phyloP scores from a whole-genome alignment of 2,888 invertebrate genomes.

The Luffia ferchaultella region DNA sequence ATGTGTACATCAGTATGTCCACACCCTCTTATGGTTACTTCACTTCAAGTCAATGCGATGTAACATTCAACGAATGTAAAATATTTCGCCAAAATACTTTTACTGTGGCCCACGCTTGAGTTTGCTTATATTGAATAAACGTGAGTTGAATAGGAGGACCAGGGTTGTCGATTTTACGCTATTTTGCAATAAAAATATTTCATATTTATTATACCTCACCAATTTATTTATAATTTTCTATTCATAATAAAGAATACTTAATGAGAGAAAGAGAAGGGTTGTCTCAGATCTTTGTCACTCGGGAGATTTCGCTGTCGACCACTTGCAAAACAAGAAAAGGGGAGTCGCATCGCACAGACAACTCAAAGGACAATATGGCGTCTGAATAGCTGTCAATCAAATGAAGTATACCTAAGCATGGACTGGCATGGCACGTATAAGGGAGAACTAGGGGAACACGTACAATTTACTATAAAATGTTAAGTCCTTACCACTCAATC shows the following conservation, averaged over 20 bases:
- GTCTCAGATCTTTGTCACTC: not conserved
- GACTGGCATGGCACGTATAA: no score
- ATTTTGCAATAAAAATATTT: no score
- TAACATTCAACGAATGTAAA: slow-evolving; percentile 53
- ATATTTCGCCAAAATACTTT: slow-evolving; percentile 57
- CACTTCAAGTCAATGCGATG: slow-evolving; percentile 2
- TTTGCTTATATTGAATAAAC: slow-evolving; percentile 68
- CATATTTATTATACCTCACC: no score
- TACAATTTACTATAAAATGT: slow-evolving; percentile 1
- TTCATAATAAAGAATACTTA: no score
- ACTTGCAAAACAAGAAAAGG: not conserved
- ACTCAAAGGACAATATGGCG: not conserved
- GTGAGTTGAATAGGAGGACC: slow-evolving; percentile 57
- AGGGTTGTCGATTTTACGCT: slow-evolving; percentile 36
- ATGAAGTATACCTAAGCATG: no score
- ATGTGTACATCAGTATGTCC: not conserved
- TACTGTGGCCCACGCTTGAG: slow-evolving; percentile 53
- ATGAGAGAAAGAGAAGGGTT: not conserved
- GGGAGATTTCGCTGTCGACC: not conserved
- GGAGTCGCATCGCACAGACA: not conserved
- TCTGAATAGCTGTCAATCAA: not conserved
- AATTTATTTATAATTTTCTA: no score
- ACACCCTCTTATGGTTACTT: not conserved
- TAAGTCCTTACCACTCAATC: no score
- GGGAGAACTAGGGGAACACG: no score